Percentiles rank a stretch among this genome's conserved stretches.
Conservation (phyloP, 1,140 invertebrate species). For the Penaeus japonicus region DNA sequence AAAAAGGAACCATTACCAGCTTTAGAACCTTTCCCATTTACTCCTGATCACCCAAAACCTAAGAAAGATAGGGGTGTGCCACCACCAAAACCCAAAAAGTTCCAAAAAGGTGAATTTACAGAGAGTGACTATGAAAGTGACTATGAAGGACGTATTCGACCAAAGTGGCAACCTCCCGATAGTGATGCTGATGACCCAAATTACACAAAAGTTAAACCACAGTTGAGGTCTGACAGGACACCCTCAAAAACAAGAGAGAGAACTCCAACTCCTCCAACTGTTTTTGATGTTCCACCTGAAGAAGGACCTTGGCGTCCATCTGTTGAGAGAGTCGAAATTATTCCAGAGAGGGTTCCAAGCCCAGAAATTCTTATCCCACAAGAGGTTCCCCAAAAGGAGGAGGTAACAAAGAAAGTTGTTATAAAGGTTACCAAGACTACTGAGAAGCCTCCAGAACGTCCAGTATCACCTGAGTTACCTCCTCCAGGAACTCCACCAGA, state of each 20-base stretch:
- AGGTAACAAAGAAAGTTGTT: conserved; percentile 18
- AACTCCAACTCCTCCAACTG: conserved; percentile 68
- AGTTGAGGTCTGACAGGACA: conserved; percentile 18
- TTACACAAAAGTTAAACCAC: conserved; percentile 51
- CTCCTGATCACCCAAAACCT: conserved; percentile 61
- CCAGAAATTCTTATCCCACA: conserved; percentile 33
- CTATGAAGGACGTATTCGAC: conserved; percentile 72
- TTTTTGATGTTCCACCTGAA: conserved; percentile 68
- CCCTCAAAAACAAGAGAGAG: conserved; percentile 61
- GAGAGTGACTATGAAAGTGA: conserved; percentile 80
- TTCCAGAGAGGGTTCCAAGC: neutral
- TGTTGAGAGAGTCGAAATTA: conserved; percentile 68
- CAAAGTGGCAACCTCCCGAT: conserved; percentile 66
- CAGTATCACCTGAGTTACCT: conserved; percentile 36
- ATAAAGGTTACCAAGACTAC: neutral
- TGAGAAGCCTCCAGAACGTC: neutral
- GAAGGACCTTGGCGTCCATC: conserved; percentile 67
- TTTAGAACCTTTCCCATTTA: conserved; percentile 67
- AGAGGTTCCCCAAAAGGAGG: conserved; percentile 26
- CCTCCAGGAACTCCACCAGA: conserved; percentile 48
- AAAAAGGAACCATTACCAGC: conserved; percentile 34
- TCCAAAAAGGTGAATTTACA: conserved; percentile 75
- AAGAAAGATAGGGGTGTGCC: conserved; percentile 62
- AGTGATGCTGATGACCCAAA: conserved; percentile 50
- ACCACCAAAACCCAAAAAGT: conserved; percentile 72